Evolutionary conservation across 2,113 vertebrate species (phyloP).

Genomic region (Scortum barcoo): DNA sequence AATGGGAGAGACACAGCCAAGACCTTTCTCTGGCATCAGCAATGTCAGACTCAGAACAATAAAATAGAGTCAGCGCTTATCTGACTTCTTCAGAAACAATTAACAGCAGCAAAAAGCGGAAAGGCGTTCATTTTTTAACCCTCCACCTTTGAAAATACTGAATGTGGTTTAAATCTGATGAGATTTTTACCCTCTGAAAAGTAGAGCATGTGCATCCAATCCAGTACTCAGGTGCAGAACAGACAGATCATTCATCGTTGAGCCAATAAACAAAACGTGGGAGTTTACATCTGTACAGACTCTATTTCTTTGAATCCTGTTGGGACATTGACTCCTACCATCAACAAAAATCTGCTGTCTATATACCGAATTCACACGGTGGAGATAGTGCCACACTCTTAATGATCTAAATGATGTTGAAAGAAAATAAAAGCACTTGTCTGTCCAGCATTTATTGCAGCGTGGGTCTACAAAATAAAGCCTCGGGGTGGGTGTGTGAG

Average conservation of each 20-base stretch:
- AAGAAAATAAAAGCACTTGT: not conserved
- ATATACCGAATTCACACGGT: no score
- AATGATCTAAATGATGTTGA: conserved; percentile 3
- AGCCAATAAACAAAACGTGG: conserved; percentile 26
- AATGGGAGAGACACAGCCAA: not conserved
- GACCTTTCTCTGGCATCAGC: not conserved
- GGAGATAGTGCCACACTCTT: not conserved
- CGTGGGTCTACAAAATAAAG: conserved; percentile 16
- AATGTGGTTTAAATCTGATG: conserved; percentile 5
- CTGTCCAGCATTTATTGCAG: not conserved
- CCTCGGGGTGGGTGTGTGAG: not conserved
- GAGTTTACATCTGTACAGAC: conserved; percentile 7
- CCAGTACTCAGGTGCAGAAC: conserved; percentile 43
- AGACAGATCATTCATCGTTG: conserved; percentile 11
- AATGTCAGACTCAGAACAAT: not conserved
- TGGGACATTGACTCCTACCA: not conserved
- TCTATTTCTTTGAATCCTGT: not conserved
- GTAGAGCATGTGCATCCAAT: conserved; percentile 32
- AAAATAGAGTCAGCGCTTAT: not conserved
- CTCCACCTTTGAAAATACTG: not conserved
- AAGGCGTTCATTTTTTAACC: conserved; percentile 8
- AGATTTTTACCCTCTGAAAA: conserved; percentile 25
- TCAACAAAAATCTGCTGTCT: no score
- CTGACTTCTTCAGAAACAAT: not conserved
- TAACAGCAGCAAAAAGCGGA: not conserved